Percentiles rank a stretch among this genome's conserved stretches.
Conservation (phyloP, 2,113 vertebrate genomes). For the Pedionomus torquatus region DNA sequence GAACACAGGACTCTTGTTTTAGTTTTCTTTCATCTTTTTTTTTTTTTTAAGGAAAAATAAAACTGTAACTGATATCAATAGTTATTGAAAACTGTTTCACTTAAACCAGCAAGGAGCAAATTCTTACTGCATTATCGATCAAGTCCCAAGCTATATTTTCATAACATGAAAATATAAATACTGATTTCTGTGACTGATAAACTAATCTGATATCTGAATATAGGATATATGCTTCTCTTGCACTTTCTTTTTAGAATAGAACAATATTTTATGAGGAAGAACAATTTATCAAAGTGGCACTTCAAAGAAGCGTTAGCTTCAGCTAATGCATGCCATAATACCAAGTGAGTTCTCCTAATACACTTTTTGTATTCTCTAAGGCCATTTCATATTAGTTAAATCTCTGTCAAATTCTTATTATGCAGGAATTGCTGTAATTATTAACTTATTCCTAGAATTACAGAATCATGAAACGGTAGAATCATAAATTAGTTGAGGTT, state of each 20-base stretch:
- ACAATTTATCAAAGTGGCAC: background rate
- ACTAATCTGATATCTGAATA: background rate
- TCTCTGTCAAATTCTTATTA: background rate
- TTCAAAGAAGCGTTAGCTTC: background rate
- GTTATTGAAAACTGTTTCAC: constrained; percentile 18
- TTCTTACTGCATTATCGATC: constrained; percentile 37
- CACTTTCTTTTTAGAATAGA: background rate
- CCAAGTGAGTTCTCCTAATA: background rate
- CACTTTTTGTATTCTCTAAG: background rate
- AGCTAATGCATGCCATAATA: background rate
- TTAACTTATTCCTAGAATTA: background rate
- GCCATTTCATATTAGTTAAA: background rate
- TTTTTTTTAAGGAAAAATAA: constrained; percentile 18
- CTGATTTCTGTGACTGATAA: constrained; percentile 11
- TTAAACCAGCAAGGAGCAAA: constrained; percentile 51
- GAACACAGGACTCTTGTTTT: background rate
- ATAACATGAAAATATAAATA: constrained; percentile 53
- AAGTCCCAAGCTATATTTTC: constrained; percentile 21
- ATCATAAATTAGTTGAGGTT: background rate
- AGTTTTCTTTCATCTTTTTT: background rate
- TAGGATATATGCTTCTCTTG: background rate
- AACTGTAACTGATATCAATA: constrained; percentile 34
- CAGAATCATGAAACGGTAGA: background rate
- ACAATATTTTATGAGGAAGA: background rate
- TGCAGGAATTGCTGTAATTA: background rate